Conservation (phyloP, 2,113 vertebrate species). For the Formicarius rufipectus region DNA sequence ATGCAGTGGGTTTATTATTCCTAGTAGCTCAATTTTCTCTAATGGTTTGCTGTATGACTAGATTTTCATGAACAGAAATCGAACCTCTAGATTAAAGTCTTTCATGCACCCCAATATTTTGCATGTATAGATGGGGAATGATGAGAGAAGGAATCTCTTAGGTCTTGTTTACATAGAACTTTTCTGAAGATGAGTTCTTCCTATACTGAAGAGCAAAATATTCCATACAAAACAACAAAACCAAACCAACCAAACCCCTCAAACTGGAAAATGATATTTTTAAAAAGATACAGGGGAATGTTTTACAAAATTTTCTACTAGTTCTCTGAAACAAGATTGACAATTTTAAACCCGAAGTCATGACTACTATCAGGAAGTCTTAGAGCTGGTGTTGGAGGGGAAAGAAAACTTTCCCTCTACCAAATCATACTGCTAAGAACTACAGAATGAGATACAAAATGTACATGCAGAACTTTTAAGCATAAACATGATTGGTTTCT, state of each 20-base stretch:
- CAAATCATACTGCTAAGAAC: not conserved
- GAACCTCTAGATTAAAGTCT: not conserved
- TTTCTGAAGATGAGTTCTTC: not conserved
- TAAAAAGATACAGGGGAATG: not conserved
- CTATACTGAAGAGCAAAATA: not conserved
- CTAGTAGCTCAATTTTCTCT: not conserved
- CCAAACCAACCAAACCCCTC: not conserved
- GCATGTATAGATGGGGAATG: not conserved
- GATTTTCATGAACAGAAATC: not conserved
- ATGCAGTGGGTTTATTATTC: not conserved
- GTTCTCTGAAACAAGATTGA: not conserved
- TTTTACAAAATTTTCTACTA: not conserved
- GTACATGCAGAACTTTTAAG: not conserved
- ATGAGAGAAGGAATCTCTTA: not conserved
- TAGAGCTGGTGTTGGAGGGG: not conserved
- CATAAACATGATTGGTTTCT: not conserved
- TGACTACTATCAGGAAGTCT: not conserved
- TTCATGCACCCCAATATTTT: not conserved
- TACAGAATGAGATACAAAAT: not conserved
- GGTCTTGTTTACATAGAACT: not conserved
- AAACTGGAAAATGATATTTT: not conserved
- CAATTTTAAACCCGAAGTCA: not conserved
- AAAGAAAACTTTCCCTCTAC: not conserved
- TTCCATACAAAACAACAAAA: not conserved
- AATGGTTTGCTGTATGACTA: not conserved